Conservation (phyloP, 2,797 vertebrate species). For the Etheostoma nigrum region DNA sequence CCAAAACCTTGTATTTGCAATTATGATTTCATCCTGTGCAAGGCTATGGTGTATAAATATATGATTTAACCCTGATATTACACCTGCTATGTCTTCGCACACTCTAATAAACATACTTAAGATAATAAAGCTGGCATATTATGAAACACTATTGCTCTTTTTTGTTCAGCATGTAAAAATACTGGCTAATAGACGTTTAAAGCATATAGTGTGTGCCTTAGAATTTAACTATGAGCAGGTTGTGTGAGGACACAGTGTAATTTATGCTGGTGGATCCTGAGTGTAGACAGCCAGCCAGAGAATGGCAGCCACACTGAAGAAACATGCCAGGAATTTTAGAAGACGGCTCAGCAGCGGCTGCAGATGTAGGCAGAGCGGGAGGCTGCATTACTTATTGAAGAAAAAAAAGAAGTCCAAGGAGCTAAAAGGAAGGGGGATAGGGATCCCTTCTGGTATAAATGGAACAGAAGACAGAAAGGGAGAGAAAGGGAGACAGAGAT, state of each 20-base stretch:
- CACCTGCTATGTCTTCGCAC: not conserved
- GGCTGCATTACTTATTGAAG: conserved; percentile 47
- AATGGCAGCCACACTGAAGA: conserved; percentile 62
- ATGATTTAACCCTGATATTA: not conserved
- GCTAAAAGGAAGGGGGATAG: not conserved
- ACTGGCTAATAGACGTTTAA: not conserved
- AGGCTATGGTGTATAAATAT: not conserved
- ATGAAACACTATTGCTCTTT: conserved; percentile 3
- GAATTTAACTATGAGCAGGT: conserved; percentile 54
- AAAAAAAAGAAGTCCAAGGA: conserved; percentile 6
- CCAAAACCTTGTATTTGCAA: conserved; percentile 14
- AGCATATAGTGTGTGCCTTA: conserved; percentile 1
- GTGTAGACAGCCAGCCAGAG: conserved; percentile 63
- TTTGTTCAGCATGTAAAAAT: conserved; percentile 21
- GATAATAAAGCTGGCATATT: not conserved
- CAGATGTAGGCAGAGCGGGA: conserved; percentile 67
- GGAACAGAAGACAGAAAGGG: conserved; percentile 4
- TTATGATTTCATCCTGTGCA: not conserved
- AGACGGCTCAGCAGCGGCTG: conserved; percentile 60
- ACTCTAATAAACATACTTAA: not conserved
- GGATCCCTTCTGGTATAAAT: conserved; percentile 28
- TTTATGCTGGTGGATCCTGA: conserved; percentile 73
- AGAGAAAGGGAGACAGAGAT: conserved; percentile 16
- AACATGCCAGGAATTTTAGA: conserved; percentile 75
- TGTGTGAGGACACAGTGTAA: conserved; percentile 75